Evolutionary conservation across 92 coral and sea anemone genomes (phyloP), one percentile per base, ranked within the genome.

Genomic region (Meandrina meandrites): DNA sequence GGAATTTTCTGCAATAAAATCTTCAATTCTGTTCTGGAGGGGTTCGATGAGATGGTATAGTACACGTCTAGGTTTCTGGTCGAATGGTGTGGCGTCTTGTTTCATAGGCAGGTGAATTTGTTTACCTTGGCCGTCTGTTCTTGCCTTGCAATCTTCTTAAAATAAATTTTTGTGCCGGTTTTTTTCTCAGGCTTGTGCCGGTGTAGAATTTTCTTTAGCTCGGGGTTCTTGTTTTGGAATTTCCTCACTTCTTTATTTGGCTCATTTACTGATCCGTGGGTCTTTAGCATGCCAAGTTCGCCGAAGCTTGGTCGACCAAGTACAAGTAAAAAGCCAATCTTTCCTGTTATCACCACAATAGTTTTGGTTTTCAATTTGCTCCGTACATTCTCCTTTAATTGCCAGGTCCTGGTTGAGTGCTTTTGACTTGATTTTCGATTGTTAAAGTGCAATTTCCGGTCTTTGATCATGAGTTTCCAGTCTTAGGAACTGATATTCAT

Each of bases 341-440:
- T n/a, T n/a, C n/a, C n/a, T n/a, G n/a, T n/a, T n/a, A n/a, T n/a
- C n/a, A n/a, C n/a, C n/a, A n/a, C n/a, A n/a, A 92, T 45, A 31
- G 91, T 92, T 84, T 57, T 87, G 84, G 86, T 92, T 92, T 48
- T 86, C 72, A 24, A n/a, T n/a, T n/a, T n/a, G n/a, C n/a, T n/a
- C n/a, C n/a, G n/a, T n/a, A n/a, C n/a, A n/a, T n/a, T n/a, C n/a
- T n/a, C n/a, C n/a, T n/a, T n/a, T n/a, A n/a, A n/a, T n/a, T n/a
- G n/a, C n/a, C n/a, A n/a, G n/a, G n/a, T n/a, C n/a, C n/a, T n/a
- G n/a, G n/a, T n/a, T n/a, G n/a, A n/a, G n/a, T n/a, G n/a, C n/a
- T n/a, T n/a, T n/a, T n/a, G n/a, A n/a, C n/a, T n/a, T n/a, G n/a
- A n/a, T n/a, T n/a, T n/a, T n/a, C n/a, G n/a, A n/a, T n/a, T n/a